Evolutionary conservation across 1,140 invertebrate species (phyloP).

Genomic region (Leucophenga varia): DNA sequence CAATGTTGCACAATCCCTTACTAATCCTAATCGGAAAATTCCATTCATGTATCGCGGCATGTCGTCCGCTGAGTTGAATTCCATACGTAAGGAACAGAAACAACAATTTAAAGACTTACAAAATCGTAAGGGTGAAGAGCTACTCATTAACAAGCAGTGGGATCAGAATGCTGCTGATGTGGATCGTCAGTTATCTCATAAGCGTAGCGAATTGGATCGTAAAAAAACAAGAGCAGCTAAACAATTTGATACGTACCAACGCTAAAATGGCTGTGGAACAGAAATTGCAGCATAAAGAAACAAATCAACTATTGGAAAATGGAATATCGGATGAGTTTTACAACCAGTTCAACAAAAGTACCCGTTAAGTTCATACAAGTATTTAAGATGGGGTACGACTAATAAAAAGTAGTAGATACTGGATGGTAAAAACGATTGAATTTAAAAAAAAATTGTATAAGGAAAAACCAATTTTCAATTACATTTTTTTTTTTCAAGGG

Average conservation of each 20-base stretch:
- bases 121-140: constrained; percentile 59
- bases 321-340: constrained; percentile 69
- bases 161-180: constrained; percentile 62
- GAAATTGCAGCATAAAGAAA: constrained; percentile 67
- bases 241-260: constrained; percentile 54
- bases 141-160: constrained; percentile 64
- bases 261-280: constrained; percentile 63
- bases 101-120: constrained; percentile 63
- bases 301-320: constrained; percentile 69
- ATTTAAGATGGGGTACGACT: too few species aligned
- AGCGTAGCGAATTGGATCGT: constrained; percentile 59
- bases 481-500: too few species aligned
- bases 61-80: constrained; percentile 69
- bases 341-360: constrained; percentile 76
- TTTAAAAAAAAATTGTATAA: too few species aligned
- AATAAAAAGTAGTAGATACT: too few species aligned
- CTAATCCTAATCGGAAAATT: constrained; percentile 71
- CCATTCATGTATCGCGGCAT: constrained; percentile 83
- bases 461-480: too few species aligned
- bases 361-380: too few species aligned
- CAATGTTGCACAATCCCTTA: constrained; percentile 72
- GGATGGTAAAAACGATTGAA: too few species aligned
- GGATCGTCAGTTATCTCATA: constrained; percentile 57
- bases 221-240: constrained; percentile 48
- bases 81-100: constrained; percentile 70